A percentile compares a stretch with the other conserved stretches of the same genome.
Conservation (phyloP, 1,140 invertebrate species). For the Phymastichus coffea region DNA sequence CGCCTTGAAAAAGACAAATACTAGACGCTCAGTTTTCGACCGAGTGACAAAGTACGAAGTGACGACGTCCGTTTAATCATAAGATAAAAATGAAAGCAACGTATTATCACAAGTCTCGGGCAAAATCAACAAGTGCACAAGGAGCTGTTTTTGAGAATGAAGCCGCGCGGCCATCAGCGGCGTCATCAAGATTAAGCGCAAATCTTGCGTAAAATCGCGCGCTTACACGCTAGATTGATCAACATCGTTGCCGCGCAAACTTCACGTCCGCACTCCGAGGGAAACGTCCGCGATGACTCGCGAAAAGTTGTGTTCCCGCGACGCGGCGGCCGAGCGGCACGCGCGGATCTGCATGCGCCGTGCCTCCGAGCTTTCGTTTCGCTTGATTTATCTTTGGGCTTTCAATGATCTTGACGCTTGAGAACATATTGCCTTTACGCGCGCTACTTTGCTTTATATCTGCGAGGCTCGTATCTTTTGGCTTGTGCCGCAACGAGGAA, state of each 20-base stretch:
- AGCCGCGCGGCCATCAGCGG: not conserved
- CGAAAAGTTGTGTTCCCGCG: conserved; percentile 7
- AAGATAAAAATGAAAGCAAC: not conserved
- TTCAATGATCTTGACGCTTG: no score
- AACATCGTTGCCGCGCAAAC: not conserved
- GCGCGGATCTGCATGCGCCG: not conserved
- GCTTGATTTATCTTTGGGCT: no score
- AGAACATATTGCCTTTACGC: not conserved
- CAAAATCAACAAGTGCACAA: conserved; percentile 11
- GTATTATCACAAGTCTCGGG: not conserved
- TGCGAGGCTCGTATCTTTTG: not conserved
- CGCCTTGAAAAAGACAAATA: no score
- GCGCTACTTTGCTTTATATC: not conserved
- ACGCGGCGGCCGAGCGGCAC: not conserved
- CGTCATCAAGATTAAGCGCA: conserved; percentile 10
- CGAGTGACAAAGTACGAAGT: no score
- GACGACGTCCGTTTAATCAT: no score
- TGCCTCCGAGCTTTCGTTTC: no score
- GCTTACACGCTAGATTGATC: conserved; percentile 23
- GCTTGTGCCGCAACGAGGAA: not conserved
- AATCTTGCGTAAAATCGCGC: conserved; percentile 20
- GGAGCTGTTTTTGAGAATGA: not conserved
- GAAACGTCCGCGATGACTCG: conserved; percentile 15
- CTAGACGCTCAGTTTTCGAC: no score
- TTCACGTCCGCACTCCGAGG: not conserved